Percentiles rank a stretch among this genome's conserved stretches.
These are phyloP conservation scores for Xestia xanthographa DNA, from an alignment of 2,888 invertebrate genomes.

Conservation along the genomic window DNA sequence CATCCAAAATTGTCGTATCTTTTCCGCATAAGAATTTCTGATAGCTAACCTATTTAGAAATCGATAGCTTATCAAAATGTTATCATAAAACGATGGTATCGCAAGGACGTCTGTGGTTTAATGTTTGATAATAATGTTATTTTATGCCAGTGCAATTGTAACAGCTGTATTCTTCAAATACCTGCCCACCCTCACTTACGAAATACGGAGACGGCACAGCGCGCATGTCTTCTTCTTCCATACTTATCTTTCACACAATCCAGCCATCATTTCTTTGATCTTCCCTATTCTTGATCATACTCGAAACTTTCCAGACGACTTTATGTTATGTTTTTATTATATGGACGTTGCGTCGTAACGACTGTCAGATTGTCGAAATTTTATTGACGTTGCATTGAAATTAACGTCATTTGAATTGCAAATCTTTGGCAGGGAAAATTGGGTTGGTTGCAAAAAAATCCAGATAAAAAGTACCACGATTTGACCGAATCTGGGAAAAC, in stretches of 20 bases:
- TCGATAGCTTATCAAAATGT: conserved; percentile 45
- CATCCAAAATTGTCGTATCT: neutral
- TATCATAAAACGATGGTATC: conserved; percentile 44
- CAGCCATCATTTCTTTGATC: neutral
- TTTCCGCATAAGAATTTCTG: conserved; percentile 7
- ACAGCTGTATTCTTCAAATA: neutral
- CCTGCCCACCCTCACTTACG: too few species aligned
- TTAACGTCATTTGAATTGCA: conserved; percentile 29
- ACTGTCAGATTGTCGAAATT: conserved; percentile 32
- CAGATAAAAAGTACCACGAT: neutral
- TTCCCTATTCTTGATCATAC: neutral
- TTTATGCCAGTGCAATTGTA: neutral
- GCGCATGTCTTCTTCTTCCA: neutral
- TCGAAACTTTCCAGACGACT: conserved; percentile 1
- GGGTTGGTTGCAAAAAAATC: neutral
- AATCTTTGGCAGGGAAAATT: conserved; percentile 27
- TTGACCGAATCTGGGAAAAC: neutral
- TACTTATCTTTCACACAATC: neutral
- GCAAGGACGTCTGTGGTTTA: conserved; percentile 48
- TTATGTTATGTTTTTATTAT: neutral
- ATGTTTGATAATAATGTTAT: conserved; percentile 32
- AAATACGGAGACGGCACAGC: too few species aligned
- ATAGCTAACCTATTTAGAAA: conserved; percentile 47
- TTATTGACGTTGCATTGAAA: conserved; percentile 20
- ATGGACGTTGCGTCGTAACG: neutral